Conservation (phyloP, 2,888 invertebrate species). For the Lydus trimaculatus region DNA sequence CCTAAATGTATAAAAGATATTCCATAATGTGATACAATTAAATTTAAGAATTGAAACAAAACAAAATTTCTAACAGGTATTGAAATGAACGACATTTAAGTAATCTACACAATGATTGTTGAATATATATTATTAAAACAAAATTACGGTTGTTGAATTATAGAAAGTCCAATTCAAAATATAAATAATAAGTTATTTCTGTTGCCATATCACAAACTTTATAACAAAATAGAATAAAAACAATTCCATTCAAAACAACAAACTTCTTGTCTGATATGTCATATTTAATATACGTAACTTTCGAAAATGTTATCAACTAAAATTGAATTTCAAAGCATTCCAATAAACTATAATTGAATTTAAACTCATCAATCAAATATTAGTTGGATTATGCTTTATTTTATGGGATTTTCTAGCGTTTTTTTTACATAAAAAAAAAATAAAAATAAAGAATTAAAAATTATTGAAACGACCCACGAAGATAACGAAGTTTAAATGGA, state of each 20-base stretch:
- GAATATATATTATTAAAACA: background rate
- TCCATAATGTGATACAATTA: slow-evolving; percentile 30
- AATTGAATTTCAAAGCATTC: background rate
- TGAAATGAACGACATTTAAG: background rate
- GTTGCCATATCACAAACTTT: background rate
- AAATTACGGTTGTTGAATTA: background rate
- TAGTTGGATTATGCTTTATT: background rate
- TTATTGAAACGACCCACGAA: background rate
- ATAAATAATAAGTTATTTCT: background rate
- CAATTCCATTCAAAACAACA: background rate
- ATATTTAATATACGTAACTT: background rate
- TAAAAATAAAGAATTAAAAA: background rate
- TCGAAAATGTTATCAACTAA: background rate
- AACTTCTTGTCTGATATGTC: background rate
- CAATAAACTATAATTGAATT: slow-evolving; percentile 1
- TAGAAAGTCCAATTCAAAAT: background rate
- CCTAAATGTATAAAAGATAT: slow-evolving; percentile 27
- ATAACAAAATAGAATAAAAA: background rate
- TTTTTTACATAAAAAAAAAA: background rate
- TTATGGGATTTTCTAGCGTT: too few species aligned
- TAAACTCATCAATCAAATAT: background rate
- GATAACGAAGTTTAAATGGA: background rate
- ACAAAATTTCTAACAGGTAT: slow-evolving; percentile 16
- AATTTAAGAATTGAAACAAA: slow-evolving; percentile 29
- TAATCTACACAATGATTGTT: background rate